Base-by-base conservation (phyloP, 2,888 invertebrate species). In the Drosophila formosana region DNA sequence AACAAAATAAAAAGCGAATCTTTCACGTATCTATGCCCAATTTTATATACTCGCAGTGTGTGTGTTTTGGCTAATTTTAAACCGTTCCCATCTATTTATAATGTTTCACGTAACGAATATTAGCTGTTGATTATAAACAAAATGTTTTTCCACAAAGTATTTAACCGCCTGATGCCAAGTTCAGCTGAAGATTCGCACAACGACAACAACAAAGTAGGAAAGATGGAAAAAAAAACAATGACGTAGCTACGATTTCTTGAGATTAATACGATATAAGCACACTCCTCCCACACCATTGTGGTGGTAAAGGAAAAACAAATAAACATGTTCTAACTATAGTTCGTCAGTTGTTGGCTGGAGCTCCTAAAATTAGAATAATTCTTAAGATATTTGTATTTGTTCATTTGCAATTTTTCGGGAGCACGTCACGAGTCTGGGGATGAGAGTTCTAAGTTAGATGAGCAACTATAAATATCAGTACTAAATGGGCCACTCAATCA, bases 401-500 rank as follows among this genome's bases (percentile, higher is more conserved):
- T 51, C n/a, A 49, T 62, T 78, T 53, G 75, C 75, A 78, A 68
- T 75, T 79, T 79, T 74, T 57, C 52, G 53, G 53, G 8, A 30
- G 56, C 47, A 75, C 76, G 75, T 79, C 80, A 75, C 61, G 50
- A 50, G 45, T 75, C 45, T 66, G 57, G 30, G 18, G n/a, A 32
- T 32, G 32, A 41, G 64, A 65, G 62, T 55, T 74, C 32, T 18
- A 18, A 58, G 62, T 57, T 47, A 49, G 50, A 43, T 57, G 18
- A 3, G 39, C 39, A 3, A 55, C 82, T 89, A 83, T 64, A 73
- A 84, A 88, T 88, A 80, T 0, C 11, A 47, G n/a, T 60, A 45
- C 39, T 65, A 84, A 84, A 85, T 88, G 80, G 70, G 69, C 52
- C 89, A 89, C 74, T 89, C 78, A 89, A 84, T 84, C 84, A 89